Conservation (phyloP, 2,888 invertebrate species). For the Eucriotettix oculatus region DNA sequence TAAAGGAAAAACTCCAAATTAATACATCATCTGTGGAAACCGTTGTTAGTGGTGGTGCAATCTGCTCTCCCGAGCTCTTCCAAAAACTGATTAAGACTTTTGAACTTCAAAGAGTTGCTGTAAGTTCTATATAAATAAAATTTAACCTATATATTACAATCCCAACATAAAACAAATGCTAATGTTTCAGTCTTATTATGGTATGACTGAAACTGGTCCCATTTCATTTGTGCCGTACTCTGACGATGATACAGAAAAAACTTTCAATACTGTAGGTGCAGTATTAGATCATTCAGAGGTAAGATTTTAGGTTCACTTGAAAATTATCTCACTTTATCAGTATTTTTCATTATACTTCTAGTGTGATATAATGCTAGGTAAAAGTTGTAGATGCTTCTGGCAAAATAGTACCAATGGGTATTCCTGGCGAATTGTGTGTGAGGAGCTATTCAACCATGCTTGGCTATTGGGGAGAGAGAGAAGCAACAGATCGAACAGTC, state of each 20-base stretch:
- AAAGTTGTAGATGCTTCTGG: constrained; percentile 45
- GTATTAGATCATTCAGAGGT: constrained; percentile 35
- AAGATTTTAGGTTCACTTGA: constrained; percentile 2
- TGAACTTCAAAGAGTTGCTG: neutral
- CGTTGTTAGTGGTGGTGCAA: constrained; percentile 55
- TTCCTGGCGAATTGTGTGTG: constrained; percentile 55
- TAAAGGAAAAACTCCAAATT: constrained; percentile 28
- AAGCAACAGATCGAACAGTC: constrained; percentile 51
- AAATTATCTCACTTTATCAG: neutral
- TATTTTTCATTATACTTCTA: neutral
- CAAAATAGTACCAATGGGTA: constrained; percentile 47
- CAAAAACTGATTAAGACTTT: neutral
- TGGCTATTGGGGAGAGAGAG: constrained; percentile 63
- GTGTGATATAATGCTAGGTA: constrained; percentile 9
- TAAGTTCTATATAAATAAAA: neutral
- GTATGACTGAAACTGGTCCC: constrained; percentile 36
- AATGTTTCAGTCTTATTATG: constrained; percentile 27
- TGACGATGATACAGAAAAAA: constrained; percentile 28
- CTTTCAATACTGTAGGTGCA: constrained; percentile 33
- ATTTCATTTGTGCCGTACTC: constrained; percentile 27
- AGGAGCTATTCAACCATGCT: constrained; percentile 63
- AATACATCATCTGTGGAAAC: constrained; percentile 31
- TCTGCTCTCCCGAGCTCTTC: constrained; percentile 42
- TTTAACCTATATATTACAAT: neutral
- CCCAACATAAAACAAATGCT: no score